Conservation (phyloP, 2,888 invertebrate species). For the Drosophila subsilvestris region DNA sequence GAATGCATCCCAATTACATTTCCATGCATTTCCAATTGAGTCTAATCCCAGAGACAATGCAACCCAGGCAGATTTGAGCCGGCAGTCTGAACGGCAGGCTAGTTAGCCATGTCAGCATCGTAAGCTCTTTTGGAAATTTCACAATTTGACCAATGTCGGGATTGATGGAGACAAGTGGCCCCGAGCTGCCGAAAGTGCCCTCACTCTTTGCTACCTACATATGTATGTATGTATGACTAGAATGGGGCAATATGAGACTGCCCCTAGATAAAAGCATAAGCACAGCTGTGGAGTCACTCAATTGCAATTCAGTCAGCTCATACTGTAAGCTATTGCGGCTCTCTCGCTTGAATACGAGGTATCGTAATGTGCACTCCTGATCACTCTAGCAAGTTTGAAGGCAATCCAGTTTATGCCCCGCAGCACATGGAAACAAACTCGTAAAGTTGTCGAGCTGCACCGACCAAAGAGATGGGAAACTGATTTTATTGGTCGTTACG, state of each 20-base stretch:
- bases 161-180: constrained; percentile 18
- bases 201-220: background rate
- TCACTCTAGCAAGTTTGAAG: background rate
- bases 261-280: too few relatives aligned
- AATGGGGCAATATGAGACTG: background rate
- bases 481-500: background rate
- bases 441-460: background rate
- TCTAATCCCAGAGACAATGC: constrained; percentile 37
- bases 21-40: constrained; percentile 24
- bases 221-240: background rate
- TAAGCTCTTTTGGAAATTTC: constrained; percentile 35
- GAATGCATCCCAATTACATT: constrained; percentile 22
- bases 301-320: background rate
- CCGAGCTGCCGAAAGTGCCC: constrained; percentile 26
- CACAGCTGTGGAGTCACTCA: background rate
- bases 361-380: background rate
- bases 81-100: background rate
- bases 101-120: constrained; percentile 28
- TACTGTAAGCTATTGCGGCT: too few relatives aligned
- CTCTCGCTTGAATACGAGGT: background rate
- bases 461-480: background rate
- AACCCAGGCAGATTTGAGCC: background rate
- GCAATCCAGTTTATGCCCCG: background rate
- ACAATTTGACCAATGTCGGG: constrained; percentile 41
- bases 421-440: background rate